phyloP scores from a whole-genome alignment of 35 echinoderm and acorn worm genomes.

The Stichopus chloronotus region DNA sequence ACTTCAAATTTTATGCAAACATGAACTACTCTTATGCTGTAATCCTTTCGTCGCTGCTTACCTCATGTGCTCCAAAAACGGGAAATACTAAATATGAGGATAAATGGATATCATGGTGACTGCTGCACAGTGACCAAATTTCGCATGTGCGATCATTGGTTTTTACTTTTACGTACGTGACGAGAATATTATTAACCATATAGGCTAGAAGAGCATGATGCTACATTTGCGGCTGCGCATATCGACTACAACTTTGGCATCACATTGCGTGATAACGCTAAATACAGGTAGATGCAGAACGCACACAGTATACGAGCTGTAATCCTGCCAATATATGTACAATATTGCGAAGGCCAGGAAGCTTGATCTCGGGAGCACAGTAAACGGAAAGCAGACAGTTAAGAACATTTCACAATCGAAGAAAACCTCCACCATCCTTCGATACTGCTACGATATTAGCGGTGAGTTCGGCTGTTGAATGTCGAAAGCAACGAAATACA shows the following conservation, averaged over 20 bases:
- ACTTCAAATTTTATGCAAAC: too few relatives aligned
- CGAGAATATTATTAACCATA: background rate
- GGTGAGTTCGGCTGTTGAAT: slow-evolving; percentile 8
- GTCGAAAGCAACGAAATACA: background rate
- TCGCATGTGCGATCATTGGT: background rate
- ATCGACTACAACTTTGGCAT: too few relatives aligned
- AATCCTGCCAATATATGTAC: too few relatives aligned
- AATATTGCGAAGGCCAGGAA: too few relatives aligned
- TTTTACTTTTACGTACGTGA: background rate
- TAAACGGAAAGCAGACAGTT: too few relatives aligned
- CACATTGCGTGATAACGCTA: too few relatives aligned
- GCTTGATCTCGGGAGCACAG: too few relatives aligned
- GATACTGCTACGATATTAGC: background rate
- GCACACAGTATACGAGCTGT: too few relatives aligned
- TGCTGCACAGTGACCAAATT: background rate
- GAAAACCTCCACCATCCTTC: background rate
- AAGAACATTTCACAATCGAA: background rate
- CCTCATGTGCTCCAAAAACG: slow-evolving; percentile 1
- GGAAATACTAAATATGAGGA: slow-evolving; percentile 21
- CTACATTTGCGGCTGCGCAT: background rate
- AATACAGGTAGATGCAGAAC: too few relatives aligned
- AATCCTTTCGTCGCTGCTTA: background rate
- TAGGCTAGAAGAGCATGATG: background rate
- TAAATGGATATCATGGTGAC: slow-evolving; percentile 20
- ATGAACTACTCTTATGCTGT: background rate